Percentiles rank a stretch among this genome's conserved stretches.
Evolutionary conservation across 2,797 vertebrate species (phyloP).

Genomic region (Allobates femoralis): DNA sequence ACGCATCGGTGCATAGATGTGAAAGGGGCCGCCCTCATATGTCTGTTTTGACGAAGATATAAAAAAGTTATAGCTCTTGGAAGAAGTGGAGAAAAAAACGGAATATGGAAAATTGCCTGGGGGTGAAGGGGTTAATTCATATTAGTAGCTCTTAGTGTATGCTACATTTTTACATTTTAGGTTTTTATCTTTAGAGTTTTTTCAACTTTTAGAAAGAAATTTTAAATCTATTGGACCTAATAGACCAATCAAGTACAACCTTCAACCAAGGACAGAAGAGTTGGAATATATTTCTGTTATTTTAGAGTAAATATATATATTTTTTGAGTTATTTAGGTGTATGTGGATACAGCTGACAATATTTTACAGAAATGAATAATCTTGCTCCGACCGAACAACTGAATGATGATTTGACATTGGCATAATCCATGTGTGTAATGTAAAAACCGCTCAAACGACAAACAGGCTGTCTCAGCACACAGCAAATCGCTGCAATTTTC

Average conservation of each 20-base stretch:
- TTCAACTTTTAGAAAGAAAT: not conserved
- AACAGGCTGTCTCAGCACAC: conserved; percentile 50
- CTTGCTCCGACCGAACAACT: conserved; percentile 38
- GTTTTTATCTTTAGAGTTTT: not conserved
- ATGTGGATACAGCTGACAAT: conserved; percentile 23
- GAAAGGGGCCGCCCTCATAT: too few relatives aligned
- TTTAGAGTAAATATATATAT: conserved; percentile 8
- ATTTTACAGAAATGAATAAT: conserved; percentile 56
- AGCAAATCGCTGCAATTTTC: conserved; percentile 60
- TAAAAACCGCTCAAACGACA: conserved; percentile 59
- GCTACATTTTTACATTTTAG: not conserved
- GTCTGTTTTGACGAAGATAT: too few relatives aligned
- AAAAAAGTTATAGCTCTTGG: too few relatives aligned
- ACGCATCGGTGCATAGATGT: too few relatives aligned
- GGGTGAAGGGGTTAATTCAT: not conserved
- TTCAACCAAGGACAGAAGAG: not conserved
- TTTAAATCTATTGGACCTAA: not conserved
- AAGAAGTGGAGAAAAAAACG: too few relatives aligned
- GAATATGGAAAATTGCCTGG: too few relatives aligned
- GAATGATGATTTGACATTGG: conserved; percentile 58
- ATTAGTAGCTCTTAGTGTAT: not conserved
- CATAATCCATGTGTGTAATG: conserved; percentile 64
- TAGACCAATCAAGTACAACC: not conserved
- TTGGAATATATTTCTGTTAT: conserved; percentile 14
- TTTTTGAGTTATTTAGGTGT: conserved; percentile 27